phyloP scores from a whole-genome alignment of 2,797 vertebrate species.

The Pogonophryne albipinna region DNA sequence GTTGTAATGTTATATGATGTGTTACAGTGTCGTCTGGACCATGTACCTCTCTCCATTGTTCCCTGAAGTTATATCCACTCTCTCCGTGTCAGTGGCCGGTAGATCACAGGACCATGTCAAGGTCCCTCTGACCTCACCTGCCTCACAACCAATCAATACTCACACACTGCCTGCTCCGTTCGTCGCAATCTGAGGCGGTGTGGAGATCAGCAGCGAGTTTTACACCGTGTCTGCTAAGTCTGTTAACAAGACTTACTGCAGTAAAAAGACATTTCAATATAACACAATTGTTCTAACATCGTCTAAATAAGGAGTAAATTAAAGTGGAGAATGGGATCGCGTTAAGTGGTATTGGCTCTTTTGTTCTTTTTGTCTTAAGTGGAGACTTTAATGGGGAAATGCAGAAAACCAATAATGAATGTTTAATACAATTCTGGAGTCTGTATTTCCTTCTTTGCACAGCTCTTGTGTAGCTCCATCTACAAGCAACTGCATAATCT shows the following conservation, averaged over 20 bases:
- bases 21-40: background rate
- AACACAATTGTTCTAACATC: background rate
- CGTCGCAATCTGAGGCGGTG: conserved; percentile 43
- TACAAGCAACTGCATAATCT: conserved; percentile 39
- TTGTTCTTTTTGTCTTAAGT: background rate
- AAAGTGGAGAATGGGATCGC: background rate
- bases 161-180: conserved; percentile 23
- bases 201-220: conserved; percentile 40
- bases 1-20: background rate
- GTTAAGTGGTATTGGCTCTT: background rate
- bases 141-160: conserved; percentile 48
- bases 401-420: conserved; percentile 25
- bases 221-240: conserved; percentile 5
- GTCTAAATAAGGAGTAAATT: background rate
- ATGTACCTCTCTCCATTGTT: background rate
- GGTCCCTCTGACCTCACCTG: conserved; percentile 51
- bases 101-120: conserved; percentile 18
- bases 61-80: conserved; percentile 1
- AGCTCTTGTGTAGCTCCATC: conserved; percentile 10
- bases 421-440: conserved; percentile 13
- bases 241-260: background rate
- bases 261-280: background rate
- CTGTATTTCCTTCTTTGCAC: conserved; percentile 16
- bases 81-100: conserved; percentile 7
- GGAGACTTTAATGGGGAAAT: conserved; percentile 24